Evolutionary conservation across 2,888 invertebrate genomes (phyloP).

Genomic region (Campoplex nolae): DNA sequence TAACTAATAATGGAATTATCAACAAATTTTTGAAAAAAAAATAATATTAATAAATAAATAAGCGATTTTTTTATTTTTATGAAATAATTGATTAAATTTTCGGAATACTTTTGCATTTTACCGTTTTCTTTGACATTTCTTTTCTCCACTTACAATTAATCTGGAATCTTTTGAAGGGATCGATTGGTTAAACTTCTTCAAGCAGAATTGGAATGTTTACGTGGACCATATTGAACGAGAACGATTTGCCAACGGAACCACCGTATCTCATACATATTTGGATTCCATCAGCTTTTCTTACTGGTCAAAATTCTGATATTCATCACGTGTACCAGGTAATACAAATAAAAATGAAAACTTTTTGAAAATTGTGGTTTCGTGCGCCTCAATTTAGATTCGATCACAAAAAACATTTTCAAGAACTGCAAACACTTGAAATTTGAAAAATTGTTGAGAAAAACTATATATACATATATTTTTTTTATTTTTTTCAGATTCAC

Average conservation of each 20-base stretch:
- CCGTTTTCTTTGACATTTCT: no score
- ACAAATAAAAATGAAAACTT: background rate
- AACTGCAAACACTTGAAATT: background rate
- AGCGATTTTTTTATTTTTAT: no score
- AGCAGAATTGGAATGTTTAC: constrained; percentile 88
- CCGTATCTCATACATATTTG: constrained; percentile 91
- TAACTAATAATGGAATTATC: no score
- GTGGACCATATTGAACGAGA: constrained; percentile 87
- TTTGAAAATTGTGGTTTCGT: no score
- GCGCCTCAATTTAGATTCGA: background rate
- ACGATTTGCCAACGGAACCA: constrained; percentile 82
- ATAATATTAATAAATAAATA: no score
- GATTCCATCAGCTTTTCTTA: constrained; percentile 94
- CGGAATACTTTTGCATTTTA: no score
- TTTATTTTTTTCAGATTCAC: constrained; percentile 89
- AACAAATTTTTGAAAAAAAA: no score
- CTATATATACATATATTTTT: no score
- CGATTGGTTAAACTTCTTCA: constrained; percentile 86
- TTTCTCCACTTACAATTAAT: no score
- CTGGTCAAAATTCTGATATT: constrained; percentile 89
- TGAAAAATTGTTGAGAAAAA: background rate
- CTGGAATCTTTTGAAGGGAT: constrained; percentile 84
- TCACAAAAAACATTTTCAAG: background rate
- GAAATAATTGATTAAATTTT: no score
- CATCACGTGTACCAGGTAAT: constrained; percentile 96